Evolutionary conservation across 2,797 vertebrate species (phyloP).

Genomic region (Pempheris klunzingeri): DNA sequence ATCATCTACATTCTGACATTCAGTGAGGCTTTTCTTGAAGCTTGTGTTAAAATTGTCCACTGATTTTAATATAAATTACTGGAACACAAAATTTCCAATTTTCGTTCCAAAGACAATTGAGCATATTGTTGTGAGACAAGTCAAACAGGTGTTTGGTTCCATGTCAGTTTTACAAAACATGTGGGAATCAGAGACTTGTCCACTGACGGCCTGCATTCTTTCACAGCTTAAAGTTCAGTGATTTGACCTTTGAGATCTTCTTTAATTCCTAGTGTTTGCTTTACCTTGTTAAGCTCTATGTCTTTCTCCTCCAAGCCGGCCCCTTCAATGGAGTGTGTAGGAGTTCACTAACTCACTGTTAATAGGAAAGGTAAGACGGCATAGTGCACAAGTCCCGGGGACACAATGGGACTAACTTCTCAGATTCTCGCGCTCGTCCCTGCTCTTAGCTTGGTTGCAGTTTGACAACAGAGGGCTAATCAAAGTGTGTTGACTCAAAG

Average conservation of each 20-base stretch:
- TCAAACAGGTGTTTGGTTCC: constrained; percentile 14
- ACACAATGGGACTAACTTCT: constrained; percentile 31
- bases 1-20: background rate
- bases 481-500: constrained; percentile 59
- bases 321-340: constrained; percentile 68
- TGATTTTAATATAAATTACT: background rate
- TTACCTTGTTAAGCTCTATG: constrained; percentile 74
- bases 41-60: background rate
- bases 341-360: constrained; percentile 53
- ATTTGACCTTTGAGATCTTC: constrained; percentile 79
- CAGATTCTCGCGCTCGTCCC: constrained; percentile 36
- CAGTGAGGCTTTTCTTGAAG: background rate
- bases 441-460: constrained; percentile 45
- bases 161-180: constrained; percentile 20
- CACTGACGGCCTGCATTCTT: constrained; percentile 69
- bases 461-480: constrained; percentile 53
- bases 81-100: background rate
- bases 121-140: background rate
- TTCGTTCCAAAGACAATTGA: background rate
- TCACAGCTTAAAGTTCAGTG: constrained; percentile 77
- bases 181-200: constrained; percentile 38
- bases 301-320: constrained; percentile 60
- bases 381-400: constrained; percentile 22
- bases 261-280: constrained; percentile 77
- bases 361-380: constrained; percentile 49